Evolutionary conservation across 2,113 vertebrate genomes (phyloP), one percentile per base, ranked within the genome.

Genomic region (Australoheros scitulus): DNA sequence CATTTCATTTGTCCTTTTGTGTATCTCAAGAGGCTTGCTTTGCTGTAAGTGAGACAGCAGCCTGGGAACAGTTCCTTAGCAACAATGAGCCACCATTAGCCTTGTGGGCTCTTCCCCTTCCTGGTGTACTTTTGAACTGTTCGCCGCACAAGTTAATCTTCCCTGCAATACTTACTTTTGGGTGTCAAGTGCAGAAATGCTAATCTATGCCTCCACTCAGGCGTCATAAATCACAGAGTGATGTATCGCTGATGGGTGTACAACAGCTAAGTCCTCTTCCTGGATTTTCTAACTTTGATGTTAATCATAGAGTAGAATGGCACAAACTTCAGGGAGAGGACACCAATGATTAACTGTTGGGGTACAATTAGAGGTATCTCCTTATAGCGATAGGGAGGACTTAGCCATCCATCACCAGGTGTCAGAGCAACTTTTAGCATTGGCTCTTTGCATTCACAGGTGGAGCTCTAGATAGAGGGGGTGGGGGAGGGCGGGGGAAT

Each of bases 11-110:
- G 74, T 91, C 61, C 75, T 70, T 81, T 88, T 20, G 47, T 61
- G 65, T 86, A 79, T 84, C 88, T 89, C 87, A 61, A 76, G 81
- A 87, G 86, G 68, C 74, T 88, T 60, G 38, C 55, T 61, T 79
- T 43, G 70, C 78, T 81, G 58, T 79, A 58, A 82, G 80, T 74
- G 82, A 89, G 50, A 65, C 75, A 68, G 88, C 76, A 84, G 82
- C 75, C 64, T 75, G 65, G 84, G 88, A 92, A 80, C 80, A 61
- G 91, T 94, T 94, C 80, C 94, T 93, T 89, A 92, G 91, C 92
- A 94, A 94, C 93, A 92, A 91, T 79, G 82, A 90, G 88, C 87
- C 83, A 72, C 88, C 64, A 72, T 87, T 88, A 89, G 87, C 87
- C 86, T 91, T 3, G 38, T 85, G 70, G 91, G 88, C 82, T 80